phyloP scores from a whole-genome alignment of 2,888 invertebrate species.

The Parascotia fuliginaria region DNA sequence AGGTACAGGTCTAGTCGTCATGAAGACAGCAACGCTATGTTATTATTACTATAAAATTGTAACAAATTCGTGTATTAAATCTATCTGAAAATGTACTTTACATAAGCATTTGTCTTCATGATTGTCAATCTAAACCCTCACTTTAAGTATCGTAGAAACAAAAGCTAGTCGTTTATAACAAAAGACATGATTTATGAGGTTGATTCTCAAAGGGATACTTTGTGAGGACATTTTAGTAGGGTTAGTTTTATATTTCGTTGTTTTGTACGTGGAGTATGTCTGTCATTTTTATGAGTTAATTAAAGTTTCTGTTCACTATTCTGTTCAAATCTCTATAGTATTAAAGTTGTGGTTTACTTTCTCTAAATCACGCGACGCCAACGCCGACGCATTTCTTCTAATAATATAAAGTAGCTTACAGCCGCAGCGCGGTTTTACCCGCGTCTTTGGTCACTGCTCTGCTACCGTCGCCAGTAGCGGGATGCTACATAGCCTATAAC shows the following conservation, averaged over 20 bases:
- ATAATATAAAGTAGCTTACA: too few relatives aligned
- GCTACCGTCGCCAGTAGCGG: too few relatives aligned
- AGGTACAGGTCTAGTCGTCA: too few relatives aligned
- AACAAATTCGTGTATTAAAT: background rate
- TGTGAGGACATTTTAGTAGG: conserved; percentile 33
- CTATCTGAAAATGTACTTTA: background rate
- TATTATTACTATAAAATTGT: too few relatives aligned
- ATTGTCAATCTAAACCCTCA: conserved; percentile 9
- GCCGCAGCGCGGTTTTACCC: too few relatives aligned
- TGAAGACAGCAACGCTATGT: too few relatives aligned
- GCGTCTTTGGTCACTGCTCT: too few relatives aligned
- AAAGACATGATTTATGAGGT: conserved; percentile 40
- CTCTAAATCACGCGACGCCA: too few relatives aligned
- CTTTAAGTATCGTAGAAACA: conserved; percentile 5
- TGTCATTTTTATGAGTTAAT: conserved; percentile 13
- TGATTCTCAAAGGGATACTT: conserved; percentile 21
- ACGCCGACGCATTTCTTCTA: too few relatives aligned
- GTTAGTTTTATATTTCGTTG: conserved; percentile 19
- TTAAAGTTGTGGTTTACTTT: too few relatives aligned
- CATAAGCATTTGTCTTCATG: conserved; percentile 3
- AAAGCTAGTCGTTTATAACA: conserved; percentile 23
- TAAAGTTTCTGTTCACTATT: conserved; percentile 20
- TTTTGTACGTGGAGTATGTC: conserved; percentile 12
- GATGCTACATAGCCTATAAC: too few relatives aligned
- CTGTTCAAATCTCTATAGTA: too few relatives aligned